These are phyloP conservation scores for Clupea harengus DNA, from an alignment of 2,113 vertebrate genomes.

Conservation along the genomic window DNA sequence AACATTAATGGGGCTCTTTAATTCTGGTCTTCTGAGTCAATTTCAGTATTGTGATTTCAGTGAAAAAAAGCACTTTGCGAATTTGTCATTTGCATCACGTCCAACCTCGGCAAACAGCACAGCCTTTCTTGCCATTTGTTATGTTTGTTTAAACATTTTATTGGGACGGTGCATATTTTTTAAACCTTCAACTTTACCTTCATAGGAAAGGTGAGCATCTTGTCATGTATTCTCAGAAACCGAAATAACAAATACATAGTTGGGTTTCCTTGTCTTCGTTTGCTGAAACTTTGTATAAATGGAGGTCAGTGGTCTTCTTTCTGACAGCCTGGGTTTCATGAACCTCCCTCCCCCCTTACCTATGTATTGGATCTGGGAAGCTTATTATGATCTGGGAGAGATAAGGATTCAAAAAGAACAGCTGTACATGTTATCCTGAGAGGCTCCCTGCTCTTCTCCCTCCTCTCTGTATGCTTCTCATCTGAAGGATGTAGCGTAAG, in stretches of 20 bases:
- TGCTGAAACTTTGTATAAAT: background rate
- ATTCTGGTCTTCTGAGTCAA: constrained; percentile 21
- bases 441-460: constrained; percentile 44
- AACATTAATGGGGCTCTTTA: constrained; percentile 44
- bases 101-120: background rate
- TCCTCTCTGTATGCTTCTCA: constrained; percentile 29
- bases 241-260: background rate
- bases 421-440: constrained; percentile 56
- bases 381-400: constrained; percentile 52
- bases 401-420: constrained; percentile 50
- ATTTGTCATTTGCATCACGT: background rate
- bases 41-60: background rate
- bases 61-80: background rate
- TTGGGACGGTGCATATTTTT: background rate
- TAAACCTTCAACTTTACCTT: background rate
- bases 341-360: constrained; percentile 44
- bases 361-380: constrained; percentile 50
- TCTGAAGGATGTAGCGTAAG: constrained; percentile 44
- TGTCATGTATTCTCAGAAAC: background rate
- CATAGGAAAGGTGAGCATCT: background rate
- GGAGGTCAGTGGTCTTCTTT: constrained; percentile 21
- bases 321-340: constrained; percentile 49
- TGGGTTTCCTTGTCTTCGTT: background rate
- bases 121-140: background rate
- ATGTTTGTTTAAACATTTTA: background rate